Evolutionary conservation across 2,797 vertebrate genomes (phyloP), one percentile per base, ranked within the genome.

Genomic region (Morelia viridis): DNA sequence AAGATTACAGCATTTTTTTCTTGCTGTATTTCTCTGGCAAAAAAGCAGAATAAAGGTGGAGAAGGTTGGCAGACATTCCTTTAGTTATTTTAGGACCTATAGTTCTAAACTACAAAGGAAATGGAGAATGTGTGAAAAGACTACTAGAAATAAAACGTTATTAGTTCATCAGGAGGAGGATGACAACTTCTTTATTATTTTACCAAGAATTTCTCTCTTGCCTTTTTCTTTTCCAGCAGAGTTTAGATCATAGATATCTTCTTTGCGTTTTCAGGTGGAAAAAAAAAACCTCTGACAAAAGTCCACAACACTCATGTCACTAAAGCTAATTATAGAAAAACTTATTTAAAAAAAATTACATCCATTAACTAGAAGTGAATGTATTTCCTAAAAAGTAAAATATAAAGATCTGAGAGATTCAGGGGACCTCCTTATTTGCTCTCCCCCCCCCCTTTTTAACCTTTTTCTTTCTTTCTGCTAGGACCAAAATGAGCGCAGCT

Each of bases 401-500:
- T 90, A 22, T 13, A 58, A 85, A 84, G 61, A 64, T 93, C 83
- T 68, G 24, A 80, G 35, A 83, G 0, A 26, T 31, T 95, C 71
- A 2, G 0, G 1, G 35, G 58, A 0, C 91, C 1, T 93, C 90
- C 87, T 58, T n/a, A 6, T 24, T 90, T 41, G 87, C 1, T 92
- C 85, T 26, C 8, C 3, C 0, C 53, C 1, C 28, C 87, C 60
- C 57, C 94, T 57, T 91, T 41, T 24, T 83, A 35, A 35, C 12
- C 11, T 60, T n/a, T 87, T 60, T 22, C 58, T 60, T 13, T 35
- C 31, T 60, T 92, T 71, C 89, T 93, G 60, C 24, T 95, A 99
- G 99, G 99, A 99, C 96, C 99, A 99, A 97, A 99, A 99, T 0
- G 99, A 99, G 94, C 98, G 99, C 93, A 99, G 99, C 96, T 99